Evolutionary conservation across 1,140 invertebrate species (phyloP).

Genomic region (Drosophila nigrodunni): DNA sequence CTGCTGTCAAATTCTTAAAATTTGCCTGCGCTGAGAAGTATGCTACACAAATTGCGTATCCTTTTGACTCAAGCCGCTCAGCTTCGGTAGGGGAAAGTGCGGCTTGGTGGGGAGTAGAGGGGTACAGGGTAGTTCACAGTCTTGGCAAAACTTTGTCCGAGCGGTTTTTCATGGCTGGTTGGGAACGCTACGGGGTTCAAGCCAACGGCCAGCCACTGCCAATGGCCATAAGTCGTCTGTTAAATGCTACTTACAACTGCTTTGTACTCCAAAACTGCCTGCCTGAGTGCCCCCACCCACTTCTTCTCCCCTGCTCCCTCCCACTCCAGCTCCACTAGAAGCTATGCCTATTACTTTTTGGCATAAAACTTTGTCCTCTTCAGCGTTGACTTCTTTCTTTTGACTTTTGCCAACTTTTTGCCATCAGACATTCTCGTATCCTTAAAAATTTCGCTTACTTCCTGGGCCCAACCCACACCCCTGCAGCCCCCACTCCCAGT

Average conservation of each 20-base stretch:
- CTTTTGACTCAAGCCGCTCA: neutral
- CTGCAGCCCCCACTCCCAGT: conserved; percentile 16
- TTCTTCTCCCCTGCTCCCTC: neutral
- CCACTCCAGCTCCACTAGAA: neutral
- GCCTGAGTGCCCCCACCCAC: neutral
- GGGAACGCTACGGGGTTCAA: conserved; percentile 15
- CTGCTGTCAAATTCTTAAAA: conserved; percentile 26
- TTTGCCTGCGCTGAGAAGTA: conserved; percentile 36
- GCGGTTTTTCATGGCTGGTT: conserved; percentile 71
- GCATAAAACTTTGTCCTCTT: conserved; percentile 80
- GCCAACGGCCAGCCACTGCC: conserved; percentile 42
- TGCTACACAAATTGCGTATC: conserved; percentile 47
- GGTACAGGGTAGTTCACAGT: no score
- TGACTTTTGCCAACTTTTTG: conserved; percentile 64
- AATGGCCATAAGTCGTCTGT: conserved; percentile 78
- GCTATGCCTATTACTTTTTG: conserved; percentile 77
- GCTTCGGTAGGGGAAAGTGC: neutral
- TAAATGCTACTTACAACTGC: conserved; percentile 79
- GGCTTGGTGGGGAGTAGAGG: neutral
- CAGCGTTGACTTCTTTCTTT: conserved; percentile 70
- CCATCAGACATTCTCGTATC: conserved; percentile 66
- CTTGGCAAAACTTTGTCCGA: conserved; percentile 48
- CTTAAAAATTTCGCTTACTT: conserved; percentile 11
- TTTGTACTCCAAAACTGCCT: conserved; percentile 45
- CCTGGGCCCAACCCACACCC: neutral